Evolutionary conservation across 2,888 invertebrate genomes (phyloP).

Genomic region (Drosophila limbata): DNA sequence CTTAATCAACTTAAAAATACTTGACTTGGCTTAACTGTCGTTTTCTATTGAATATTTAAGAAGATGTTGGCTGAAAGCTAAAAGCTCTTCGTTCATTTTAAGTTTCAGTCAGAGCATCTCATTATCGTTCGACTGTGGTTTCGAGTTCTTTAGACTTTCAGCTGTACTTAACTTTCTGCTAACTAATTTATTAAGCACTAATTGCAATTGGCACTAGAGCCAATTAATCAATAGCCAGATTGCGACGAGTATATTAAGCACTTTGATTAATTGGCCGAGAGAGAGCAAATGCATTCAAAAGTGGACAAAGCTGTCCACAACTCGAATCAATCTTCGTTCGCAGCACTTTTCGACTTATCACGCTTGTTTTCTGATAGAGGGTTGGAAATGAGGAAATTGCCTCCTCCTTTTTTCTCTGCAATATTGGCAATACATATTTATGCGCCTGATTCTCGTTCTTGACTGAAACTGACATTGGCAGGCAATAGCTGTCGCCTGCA

Average conservation of each 20-base stretch:
- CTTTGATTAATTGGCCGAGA: constrained; percentile 67
- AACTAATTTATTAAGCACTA: constrained; percentile 69
- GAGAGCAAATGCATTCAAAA: constrained; percentile 65
- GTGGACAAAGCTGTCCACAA: constrained; percentile 66
- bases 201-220: constrained; percentile 69
- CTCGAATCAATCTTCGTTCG: constrained; percentile 77
- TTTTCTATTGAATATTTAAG: constrained; percentile 20
- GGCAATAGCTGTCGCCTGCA: constrained; percentile 43
- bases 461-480: constrained; percentile 32
- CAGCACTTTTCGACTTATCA: constrained; percentile 51
- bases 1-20: not conserved
- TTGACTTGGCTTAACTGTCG: not conserved
- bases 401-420: not conserved
- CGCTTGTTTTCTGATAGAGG: constrained; percentile 26
- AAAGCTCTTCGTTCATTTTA: not conserved
- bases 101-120: constrained; percentile 22
- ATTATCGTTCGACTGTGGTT: constrained; percentile 34
- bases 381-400: not conserved
- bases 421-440: constrained; percentile 25
- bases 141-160: constrained; percentile 11
- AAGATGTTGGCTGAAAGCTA: not conserved
- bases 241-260: constrained; percentile 50
- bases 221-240: constrained; percentile 69
- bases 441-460: constrained; percentile 14
- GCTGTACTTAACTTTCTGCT: constrained; percentile 42